Base-by-base conservation (phyloP, 2,113 vertebrate species). In the Danionella cerebrum region DNA sequence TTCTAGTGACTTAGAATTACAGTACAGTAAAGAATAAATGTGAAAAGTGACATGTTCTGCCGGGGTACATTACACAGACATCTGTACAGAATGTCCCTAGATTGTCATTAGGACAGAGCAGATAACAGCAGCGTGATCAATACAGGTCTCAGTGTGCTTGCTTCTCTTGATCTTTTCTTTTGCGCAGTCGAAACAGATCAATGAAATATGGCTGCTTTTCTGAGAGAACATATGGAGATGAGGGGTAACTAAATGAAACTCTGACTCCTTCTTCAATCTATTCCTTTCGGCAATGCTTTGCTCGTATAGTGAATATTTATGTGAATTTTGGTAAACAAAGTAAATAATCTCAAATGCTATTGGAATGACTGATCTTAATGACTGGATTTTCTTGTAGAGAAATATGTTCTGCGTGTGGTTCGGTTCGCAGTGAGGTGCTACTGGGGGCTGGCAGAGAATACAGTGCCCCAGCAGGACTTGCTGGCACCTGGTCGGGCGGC, bases 401-500 rank as follows among this genome's bases (percentile, higher is more conserved):
- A 11, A 21, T 29, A 5, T 13, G 5, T 33, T 39, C 33, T 59
- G n/a, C 90, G 88, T 89, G 91, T 91, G 92, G 88, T 78, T 90
- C 86, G 86, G 67, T 90, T 86, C 87, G 87, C 90, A 90, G 79
- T 89, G 83, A 80, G 79, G 87, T 90, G 80, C 86, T 80, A 88
- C 85, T 81, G 87, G 90, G 59, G 78, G 90, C 85, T 83, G 87
- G 86, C 83, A 84, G 84, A 94, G 91, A 94, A 95, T 93, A 90
- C 90, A 85, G 79, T 85, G 84, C 89, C 93, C 73, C 95, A 95
- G 94, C 93, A 87, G 94, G 93, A 79, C 87, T 88, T 79, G 87
- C 88, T 88, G 92, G 92, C 96, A 98, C 96, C 96, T 98, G 96
- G 93, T 91, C 82, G 91, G 91, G 92, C 86, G 87, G 91, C 88